Percentiles rank a stretch among this genome's conserved stretches.
Evolutionary conservation across 1,140 invertebrate genomes (phyloP).

Genomic region (Meteorus sp.): DNA sequence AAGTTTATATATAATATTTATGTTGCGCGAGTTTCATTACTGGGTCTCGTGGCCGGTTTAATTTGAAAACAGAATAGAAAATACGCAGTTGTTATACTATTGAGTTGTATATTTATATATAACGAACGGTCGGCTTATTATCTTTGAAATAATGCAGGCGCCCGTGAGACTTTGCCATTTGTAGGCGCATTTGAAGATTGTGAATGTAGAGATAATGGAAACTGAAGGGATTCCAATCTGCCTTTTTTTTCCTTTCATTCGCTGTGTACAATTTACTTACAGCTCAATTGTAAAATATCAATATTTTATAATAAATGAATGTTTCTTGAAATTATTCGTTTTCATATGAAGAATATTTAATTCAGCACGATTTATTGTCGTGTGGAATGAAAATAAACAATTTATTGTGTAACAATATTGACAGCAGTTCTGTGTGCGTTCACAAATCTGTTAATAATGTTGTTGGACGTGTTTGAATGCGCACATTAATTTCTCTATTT

Average conservation of each 20-base stretch:
- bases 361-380: too few relatives aligned
- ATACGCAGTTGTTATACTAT: neutral
- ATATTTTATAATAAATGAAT: too few relatives aligned
- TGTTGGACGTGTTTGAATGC: too few relatives aligned
- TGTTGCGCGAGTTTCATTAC: slow-evolving; percentile 15
- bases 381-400: too few relatives aligned
- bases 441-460: too few relatives aligned
- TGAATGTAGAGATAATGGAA: slow-evolving; percentile 12
- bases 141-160: slow-evolving; percentile 13
- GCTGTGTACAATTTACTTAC: neutral
- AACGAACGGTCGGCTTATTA: neutral
- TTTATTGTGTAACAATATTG: too few relatives aligned
- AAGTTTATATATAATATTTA: neutral
- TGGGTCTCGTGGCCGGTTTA: neutral
- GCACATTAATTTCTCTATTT: too few relatives aligned
- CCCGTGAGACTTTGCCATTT: neutral
- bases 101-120: too few relatives aligned
- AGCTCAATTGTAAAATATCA: too few relatives aligned
- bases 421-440: too few relatives aligned
- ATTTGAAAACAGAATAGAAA: slow-evolving; percentile 10
- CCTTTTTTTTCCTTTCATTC: neutral
- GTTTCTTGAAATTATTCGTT: too few relatives aligned
- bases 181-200: slow-evolving; percentile 11
- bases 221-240: slow-evolving; percentile 7
- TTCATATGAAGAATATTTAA: too few relatives aligned